Conservation (phyloP, 2,888 invertebrate species). For the Graphium colonna region DNA sequence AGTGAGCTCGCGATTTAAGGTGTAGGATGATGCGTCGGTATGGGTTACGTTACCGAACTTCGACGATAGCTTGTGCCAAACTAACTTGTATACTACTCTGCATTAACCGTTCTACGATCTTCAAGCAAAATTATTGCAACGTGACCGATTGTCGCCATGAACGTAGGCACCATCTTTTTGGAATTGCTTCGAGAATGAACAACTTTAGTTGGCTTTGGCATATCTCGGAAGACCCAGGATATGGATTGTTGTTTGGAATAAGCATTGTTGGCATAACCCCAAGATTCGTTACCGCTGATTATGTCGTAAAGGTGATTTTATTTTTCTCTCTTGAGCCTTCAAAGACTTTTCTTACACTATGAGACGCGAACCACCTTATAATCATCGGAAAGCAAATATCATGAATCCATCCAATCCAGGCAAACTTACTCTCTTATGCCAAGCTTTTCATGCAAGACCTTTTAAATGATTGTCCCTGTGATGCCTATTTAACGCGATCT, state of each 20-base stretch:
- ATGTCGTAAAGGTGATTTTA: slow-evolving; percentile 30
- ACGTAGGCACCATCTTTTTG: slow-evolving; percentile 4
- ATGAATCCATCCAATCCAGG: not conserved
- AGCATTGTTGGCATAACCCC: slow-evolving; percentile 23
- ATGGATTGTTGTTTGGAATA: slow-evolving; percentile 26
- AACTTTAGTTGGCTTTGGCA: slow-evolving; percentile 25
- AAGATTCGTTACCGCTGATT: slow-evolving; percentile 32
- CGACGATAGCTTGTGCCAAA: too few species aligned
- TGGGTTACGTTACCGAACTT: too few species aligned
- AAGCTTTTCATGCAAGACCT: too few species aligned
- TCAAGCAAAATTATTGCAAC: not conserved
- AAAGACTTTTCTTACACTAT: not conserved
- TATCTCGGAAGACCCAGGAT: slow-evolving; percentile 27
- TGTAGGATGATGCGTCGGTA: too few species aligned
- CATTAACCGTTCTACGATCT: not conserved
- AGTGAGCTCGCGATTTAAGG: too few species aligned
- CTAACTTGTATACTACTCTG: not conserved
- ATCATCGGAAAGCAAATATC: not conserved
- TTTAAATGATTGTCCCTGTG: too few species aligned
- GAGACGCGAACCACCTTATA: not conserved
- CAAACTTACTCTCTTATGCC: too few species aligned
- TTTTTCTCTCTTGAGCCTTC: slow-evolving; percentile 25
- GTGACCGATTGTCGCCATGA: slow-evolving; percentile 5
- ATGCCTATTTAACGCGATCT: too few species aligned
- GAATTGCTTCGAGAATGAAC: slow-evolving; percentile 23